Base-by-base conservation (phyloP, 2,888 invertebrate genomes). In the Labia minor region DNA sequence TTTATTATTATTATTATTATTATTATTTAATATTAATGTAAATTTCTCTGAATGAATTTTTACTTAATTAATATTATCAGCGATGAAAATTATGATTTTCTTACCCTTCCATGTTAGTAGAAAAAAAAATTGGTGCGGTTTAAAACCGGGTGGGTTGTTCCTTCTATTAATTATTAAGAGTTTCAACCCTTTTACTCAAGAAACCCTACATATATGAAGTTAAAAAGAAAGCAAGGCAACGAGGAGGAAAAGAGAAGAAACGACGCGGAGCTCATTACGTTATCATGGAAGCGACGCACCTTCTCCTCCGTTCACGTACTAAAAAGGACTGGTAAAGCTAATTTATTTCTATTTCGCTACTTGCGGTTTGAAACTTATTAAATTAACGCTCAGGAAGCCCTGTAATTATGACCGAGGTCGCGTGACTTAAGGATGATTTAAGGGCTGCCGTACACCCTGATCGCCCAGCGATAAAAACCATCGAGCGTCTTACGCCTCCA, bases 231-330 rank as follows among this genome's bases (percentile, higher is more conserved):
- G 26, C 26, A 8, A 26, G n/a, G n/a, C 3, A 26, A 26, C 26
- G 49, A 49, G 14, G 49, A 49, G 16, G 49, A 49, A 49, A 49
- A 16, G 16, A n/a, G 49, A 49, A 49, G 49, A 14, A 49, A 16
- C 2, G 14, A 16, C 8, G n/a, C 3, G 49, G 14, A 49, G 49
- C 49, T 49, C 49, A 49, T 49, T 49, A 49, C 49, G 49, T 49
- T 49, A 49, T 49, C 49, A 49, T 49, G 49, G 49, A 49, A 49
- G 49, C 49, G 49, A 49, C 49, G 49, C 49, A 49, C 49, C 49
- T 49, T 49, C 49, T 49, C 16, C 49, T 49, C 16, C 14, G 49
- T 49, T 49, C 49, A 49, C 49, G 49, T 49, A 49, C 49, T 49
- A 49, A 49, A 49, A 49, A 49, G 49, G 49, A 49, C 49, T 49